A percentile compares a stretch with the other conserved stretches of the same genome.
These are phyloP conservation scores for Poeciliopsis prolifica DNA, from an alignment of 2,113 vertebrate genomes.

Conservation along the genomic window DNA sequence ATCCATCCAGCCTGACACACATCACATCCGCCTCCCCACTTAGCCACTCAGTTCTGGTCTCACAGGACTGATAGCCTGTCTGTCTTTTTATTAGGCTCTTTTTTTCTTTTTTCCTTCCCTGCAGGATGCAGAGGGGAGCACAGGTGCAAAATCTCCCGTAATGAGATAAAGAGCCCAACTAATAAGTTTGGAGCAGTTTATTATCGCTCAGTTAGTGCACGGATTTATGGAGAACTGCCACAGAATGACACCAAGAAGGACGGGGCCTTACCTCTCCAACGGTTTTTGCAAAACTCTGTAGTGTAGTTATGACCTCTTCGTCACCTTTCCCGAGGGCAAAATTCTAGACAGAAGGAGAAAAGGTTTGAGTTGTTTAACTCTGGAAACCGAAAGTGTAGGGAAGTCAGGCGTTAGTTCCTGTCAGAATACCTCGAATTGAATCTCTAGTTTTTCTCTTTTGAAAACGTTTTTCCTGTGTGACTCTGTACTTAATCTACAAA, in stretches of 20 bases:
- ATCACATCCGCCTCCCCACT: slow-evolving; percentile 4
- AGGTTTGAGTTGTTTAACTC: slow-evolving; percentile 13
- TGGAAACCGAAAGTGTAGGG: background rate
- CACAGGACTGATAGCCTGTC: slow-evolving; percentile 19
- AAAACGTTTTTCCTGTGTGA: background rate
- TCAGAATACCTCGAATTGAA: background rate
- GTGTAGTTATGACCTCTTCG: slow-evolving; percentile 93
- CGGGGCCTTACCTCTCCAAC: slow-evolving; percentile 88
- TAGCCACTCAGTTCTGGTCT: slow-evolving; percentile 6
- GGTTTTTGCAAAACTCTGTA: slow-evolving; percentile 93
- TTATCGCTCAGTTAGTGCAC: background rate
- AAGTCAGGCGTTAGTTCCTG: background rate
- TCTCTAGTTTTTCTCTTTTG: background rate
- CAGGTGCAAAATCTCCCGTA: slow-evolving; percentile 28
- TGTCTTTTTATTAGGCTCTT: slow-evolving; percentile 29
- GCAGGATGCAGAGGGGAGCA: background rate
- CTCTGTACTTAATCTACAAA: background rate
- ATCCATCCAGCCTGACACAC: slow-evolving; percentile 17
- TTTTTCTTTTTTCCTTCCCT: background rate
- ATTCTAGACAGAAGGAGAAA: slow-evolving; percentile 81
- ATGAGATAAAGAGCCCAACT: slow-evolving; percentile 20
- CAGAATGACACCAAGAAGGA: background rate
- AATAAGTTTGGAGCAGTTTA: background rate
- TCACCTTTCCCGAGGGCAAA: slow-evolving; percentile 97
- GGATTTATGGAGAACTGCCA: background rate